Conservation (phyloP, 2,888 invertebrate species). For the Cosmia pyralina region DNA sequence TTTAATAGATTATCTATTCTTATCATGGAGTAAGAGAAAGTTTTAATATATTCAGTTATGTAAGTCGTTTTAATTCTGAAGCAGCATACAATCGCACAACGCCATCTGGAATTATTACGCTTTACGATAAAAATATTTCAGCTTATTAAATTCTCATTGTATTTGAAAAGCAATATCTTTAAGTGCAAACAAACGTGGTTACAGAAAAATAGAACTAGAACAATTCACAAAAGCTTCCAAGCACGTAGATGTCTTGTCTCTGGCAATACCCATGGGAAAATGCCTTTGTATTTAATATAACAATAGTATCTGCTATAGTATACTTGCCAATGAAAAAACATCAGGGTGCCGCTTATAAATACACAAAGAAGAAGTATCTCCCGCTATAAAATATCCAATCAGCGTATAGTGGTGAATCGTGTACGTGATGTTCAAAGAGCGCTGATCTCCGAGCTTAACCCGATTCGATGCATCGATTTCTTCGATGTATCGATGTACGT, state of each 20-base stretch:
- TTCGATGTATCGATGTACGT: constrained; percentile 57
- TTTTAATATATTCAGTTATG: constrained; percentile 56
- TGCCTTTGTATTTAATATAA: constrained; percentile 32
- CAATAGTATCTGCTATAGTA: constrained; percentile 1
- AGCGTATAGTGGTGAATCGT: constrained; percentile 62
- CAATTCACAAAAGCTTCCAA: constrained; percentile 5
- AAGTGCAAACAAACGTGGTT: constrained; percentile 13
- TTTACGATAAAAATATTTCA: constrained; percentile 19
- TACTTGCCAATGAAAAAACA: constrained; percentile 9
- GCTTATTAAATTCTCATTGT: constrained; percentile 7
- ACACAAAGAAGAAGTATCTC: constrained; percentile 51
- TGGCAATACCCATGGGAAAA: constrained; percentile 29
- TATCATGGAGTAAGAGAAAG: constrained; percentile 36
- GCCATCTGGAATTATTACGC: constrained; percentile 15
- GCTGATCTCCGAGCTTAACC: constrained; percentile 68
- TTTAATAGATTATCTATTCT: constrained; percentile 61
- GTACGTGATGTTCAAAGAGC: constrained; percentile 68
- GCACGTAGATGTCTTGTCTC: constrained; percentile 30
- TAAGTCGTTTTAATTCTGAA: constrained; percentile 34
- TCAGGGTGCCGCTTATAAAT: constrained; percentile 20
- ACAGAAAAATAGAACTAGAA: constrained; percentile 10
- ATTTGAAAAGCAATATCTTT: constrained; percentile 19
- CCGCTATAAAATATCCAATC: constrained; percentile 71
- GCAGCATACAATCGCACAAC: constrained; percentile 14
- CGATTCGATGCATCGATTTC: constrained; percentile 64